Conservation (phyloP, 2,888 invertebrate species). For the Acanthacorydalis orientalis region DNA sequence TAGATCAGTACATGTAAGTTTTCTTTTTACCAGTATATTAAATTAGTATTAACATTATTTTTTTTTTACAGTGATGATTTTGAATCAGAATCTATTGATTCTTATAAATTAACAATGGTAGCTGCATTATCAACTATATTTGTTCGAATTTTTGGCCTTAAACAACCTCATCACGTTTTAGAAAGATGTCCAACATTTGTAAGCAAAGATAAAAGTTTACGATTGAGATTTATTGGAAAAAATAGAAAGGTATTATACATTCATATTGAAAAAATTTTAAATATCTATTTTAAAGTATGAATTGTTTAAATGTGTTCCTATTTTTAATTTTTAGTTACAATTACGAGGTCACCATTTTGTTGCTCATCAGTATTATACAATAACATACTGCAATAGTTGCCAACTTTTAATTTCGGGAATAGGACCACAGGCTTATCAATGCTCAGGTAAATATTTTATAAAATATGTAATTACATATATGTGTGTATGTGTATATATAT, state of each 20-base stretch:
- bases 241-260: constrained; percentile 39
- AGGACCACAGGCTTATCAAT: constrained; percentile 93
- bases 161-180: constrained; percentile 37
- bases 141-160: constrained; percentile 55
- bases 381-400: constrained; percentile 88
- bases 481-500: no score
- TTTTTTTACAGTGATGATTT: constrained; percentile 35
- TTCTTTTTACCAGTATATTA: not conserved
- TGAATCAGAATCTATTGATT: constrained; percentile 41
- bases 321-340: constrained; percentile 36
- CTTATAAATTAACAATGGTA: constrained; percentile 48
- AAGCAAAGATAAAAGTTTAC: constrained; percentile 64
- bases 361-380: constrained; percentile 74
- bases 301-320: not conserved
- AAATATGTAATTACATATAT: no score
- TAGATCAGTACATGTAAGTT: constrained; percentile 50
- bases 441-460: constrained; percentile 49
- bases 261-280: not conserved
- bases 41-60: not conserved
- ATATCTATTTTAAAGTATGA: not conserved
- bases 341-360: constrained; percentile 82
- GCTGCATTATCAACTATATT: constrained; percentile 69
- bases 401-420: constrained; percentile 85
- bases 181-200: constrained; percentile 74
- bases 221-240: constrained; percentile 49